A percentile compares a stretch with the other conserved stretches of the same genome.
Conservation (phyloP, 2,113 vertebrate species). For the Quiscalus mexicanus region DNA sequence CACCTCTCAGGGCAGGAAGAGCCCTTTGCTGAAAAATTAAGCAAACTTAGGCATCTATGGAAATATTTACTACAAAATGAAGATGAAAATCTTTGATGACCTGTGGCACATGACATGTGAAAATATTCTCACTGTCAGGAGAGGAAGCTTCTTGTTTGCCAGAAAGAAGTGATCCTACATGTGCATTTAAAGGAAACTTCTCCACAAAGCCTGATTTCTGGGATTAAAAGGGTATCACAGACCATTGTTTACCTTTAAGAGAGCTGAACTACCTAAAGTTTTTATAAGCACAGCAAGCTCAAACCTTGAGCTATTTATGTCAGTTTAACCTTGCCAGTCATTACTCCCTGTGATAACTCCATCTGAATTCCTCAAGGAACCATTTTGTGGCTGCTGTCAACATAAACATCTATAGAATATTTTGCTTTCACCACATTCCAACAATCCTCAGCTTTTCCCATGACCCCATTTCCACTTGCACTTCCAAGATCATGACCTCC, state of each 20-base stretch:
- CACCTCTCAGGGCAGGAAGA: background rate
- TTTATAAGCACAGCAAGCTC: background rate
- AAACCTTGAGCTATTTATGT: background rate
- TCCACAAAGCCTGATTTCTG: background rate
- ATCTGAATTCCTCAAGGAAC: background rate
- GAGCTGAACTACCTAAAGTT: background rate
- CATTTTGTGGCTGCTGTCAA: slow-evolving; percentile 14
- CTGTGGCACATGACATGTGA: background rate
- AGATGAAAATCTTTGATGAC: background rate
- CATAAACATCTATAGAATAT: background rate
- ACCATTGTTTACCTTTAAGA: background rate
- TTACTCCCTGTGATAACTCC: background rate
- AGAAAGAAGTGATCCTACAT: background rate
- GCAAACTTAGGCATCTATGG: background rate
- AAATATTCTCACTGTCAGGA: background rate
- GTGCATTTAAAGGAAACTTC: background rate
- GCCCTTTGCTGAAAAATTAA: background rate
- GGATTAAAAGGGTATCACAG: background rate
- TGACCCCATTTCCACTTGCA: slow-evolving; percentile 44
- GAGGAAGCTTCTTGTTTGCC: background rate
- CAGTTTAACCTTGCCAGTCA: background rate
- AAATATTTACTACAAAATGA: background rate
- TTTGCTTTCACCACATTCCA: slow-evolving; percentile 19
- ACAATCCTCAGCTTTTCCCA: slow-evolving; percentile 40
- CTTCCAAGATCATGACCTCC: slow-evolving; percentile 47